A percentile compares a stretch with the other conserved stretches of the same genome.
phyloP scores from a whole-genome alignment of 2,113 vertebrate genomes.

The Strix uralensis region DNA sequence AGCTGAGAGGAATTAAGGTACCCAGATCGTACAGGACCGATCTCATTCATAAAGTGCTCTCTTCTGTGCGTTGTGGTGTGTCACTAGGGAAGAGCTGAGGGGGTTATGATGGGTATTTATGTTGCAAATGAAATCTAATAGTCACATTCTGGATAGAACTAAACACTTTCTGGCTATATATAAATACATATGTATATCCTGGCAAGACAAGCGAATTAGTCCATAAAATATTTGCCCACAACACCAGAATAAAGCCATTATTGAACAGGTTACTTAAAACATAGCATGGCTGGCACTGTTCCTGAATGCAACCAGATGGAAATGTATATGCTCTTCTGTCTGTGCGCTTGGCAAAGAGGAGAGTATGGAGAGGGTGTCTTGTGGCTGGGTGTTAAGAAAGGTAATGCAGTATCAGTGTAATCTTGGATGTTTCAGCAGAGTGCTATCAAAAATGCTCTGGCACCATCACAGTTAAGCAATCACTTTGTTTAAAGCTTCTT shows the following conservation, averaged over 20 bases:
- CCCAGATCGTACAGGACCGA: neutral
- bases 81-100: neutral
- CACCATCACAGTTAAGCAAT: neutral
- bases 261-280: slow-evolving; percentile 44
- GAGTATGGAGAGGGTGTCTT: neutral
- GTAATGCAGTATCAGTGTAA: neutral
- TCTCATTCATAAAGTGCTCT: slow-evolving; percentile 51
- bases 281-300: slow-evolving; percentile 3
- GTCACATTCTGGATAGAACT: slow-evolving; percentile 28
- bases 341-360: neutral
- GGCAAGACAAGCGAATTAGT: slow-evolving; percentile 39
- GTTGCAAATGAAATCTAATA: slow-evolving; percentile 41
- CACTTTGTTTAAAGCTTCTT: neutral
- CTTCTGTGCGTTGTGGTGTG: neutral
- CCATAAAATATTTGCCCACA: slow-evolving; percentile 32
- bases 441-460: neutral
- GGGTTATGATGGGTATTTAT: neutral
- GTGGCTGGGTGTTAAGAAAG: neutral
- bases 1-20: slow-evolving; percentile 33
- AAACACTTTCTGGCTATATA: slow-evolving; percentile 25
- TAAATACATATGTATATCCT: neutral
- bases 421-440: neutral
- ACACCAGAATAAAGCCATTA: slow-evolving; percentile 25
- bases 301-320: neutral
- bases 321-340: neutral